Evolutionary conservation across 1,140 invertebrate species (phyloP), one percentile per base, ranked within the genome.

Genomic region (Drosophila murphyi): DNA sequence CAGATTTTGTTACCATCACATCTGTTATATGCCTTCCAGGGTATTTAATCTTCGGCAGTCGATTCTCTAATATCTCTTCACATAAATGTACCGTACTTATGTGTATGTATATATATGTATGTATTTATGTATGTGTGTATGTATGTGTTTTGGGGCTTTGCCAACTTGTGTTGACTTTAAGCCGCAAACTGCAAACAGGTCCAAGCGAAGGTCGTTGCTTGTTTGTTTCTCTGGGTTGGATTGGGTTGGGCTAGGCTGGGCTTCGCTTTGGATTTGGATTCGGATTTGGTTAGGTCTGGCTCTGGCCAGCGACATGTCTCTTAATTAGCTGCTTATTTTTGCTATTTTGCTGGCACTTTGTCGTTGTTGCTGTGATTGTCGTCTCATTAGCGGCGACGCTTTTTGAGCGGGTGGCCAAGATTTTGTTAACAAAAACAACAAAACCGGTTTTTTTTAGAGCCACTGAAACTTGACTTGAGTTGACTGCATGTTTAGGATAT

Each of bases 291-390:
- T 71, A 51, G 31, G 37, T 20, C 41, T 39, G 12, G 20, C 2
- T n/a, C 37, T 45, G 29, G 12, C 56, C 78, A 45, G 45, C 47
- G 69, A 64, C 79, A 78, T 71, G 80, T 48, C 73, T 81, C 82
- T 85, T 86, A 85, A 85, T 85, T 85, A 85, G 82, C 70, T 81
- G 78, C 78, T 85, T 78, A 82, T 72, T 72, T 81, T 81, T 75
- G 39, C 51, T 74, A 57, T 72, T 81, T 81, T 75, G 39, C 51
- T 74, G 62, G 64, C 70, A 86, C 69, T 81, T 72, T 75, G 47
- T 63, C 41, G 35, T 20, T 61, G 20, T 51, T 67, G 63, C 45
- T 64, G 8, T 56, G 72, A 39, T 32, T 82, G 43, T 56, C 73
- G 39, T 64, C 80, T 82, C 79, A 82, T 82, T 83, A 82, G 43